Conservation (phyloP, 2,888 invertebrate species). For the Macaria liturata region DNA sequence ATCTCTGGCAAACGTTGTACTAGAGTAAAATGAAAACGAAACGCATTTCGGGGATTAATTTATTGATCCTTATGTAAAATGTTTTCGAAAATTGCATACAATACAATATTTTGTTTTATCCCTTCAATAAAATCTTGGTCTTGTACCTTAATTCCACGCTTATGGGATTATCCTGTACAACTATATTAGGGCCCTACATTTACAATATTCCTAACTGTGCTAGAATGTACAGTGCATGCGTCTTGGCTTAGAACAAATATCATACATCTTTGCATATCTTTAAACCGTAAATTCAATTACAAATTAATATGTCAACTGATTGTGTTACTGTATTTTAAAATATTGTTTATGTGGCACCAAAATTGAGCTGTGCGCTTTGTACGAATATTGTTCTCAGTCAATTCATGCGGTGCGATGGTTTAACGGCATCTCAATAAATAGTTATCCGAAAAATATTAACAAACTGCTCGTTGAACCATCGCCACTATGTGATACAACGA, state of each 20-base stretch:
- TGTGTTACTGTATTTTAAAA: not conserved
- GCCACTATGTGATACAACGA: constrained; percentile 11
- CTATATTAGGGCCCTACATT: constrained; percentile 62
- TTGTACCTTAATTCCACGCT: constrained; percentile 68
- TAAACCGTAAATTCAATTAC: too few species aligned
- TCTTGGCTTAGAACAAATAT: constrained; percentile 18
- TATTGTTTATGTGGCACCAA: constrained; percentile 1
- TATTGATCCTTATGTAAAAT: constrained; percentile 82
- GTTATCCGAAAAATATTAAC: constrained; percentile 36
- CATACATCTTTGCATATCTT: constrained; percentile 14
- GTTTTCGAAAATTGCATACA: constrained; percentile 81
- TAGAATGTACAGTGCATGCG: constrained; percentile 63
- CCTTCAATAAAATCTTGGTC: constrained; percentile 80
- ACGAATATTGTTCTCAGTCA: constrained; percentile 28
- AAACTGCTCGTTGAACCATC: constrained; percentile 30
- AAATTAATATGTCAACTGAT: too few species aligned
- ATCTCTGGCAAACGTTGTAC: too few species aligned
- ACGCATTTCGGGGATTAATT: constrained; percentile 71
- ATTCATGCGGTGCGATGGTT: constrained; percentile 24
- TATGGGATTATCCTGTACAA: constrained; percentile 65
- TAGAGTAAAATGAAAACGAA: constrained; percentile 53
- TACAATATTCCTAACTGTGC: constrained; percentile 60
- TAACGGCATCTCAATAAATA: constrained; percentile 31
- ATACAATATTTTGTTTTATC: constrained; percentile 75
- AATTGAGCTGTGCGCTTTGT: constrained; percentile 11